A percentile compares a stretch with the other conserved stretches of the same genome.
Evolutionary conservation across 2,113 vertebrate species (phyloP).

Genomic region (Triplophysa siluroides): DNA sequence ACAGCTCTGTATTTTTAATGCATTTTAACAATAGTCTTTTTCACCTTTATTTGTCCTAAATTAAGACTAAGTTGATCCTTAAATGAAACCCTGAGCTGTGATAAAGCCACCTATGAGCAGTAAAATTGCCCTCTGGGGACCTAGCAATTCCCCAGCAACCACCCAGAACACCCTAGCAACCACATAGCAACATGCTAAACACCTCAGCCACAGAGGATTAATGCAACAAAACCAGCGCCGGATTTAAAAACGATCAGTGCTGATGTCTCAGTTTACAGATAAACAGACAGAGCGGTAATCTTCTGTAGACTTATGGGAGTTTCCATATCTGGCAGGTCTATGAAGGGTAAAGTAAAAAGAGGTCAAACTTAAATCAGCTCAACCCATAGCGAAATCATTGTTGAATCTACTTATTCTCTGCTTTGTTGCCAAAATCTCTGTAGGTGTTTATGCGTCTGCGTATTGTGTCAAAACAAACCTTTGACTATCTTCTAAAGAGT

Average conservation of each 20-base stretch:
- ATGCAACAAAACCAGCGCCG: background rate
- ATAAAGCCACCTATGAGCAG: no score
- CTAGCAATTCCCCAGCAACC: no score
- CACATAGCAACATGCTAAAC: background rate
- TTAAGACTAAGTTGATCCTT: no score
- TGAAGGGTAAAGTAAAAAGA: slow-evolving; percentile 53
- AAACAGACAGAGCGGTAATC: slow-evolving; percentile 31
- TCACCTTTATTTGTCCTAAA: no score
- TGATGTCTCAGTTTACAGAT: slow-evolving; percentile 45
- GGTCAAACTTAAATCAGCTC: slow-evolving; percentile 35
- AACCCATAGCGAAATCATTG: background rate
- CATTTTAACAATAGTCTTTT: no score
- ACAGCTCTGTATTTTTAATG: no score
- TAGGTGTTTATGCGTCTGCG: background rate
- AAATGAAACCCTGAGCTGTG: no score
- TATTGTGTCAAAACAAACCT: slow-evolving; percentile 31
- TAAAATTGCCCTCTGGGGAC: no score
- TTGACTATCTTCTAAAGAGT: slow-evolving; percentile 40
- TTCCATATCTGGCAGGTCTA: slow-evolving; percentile 39
- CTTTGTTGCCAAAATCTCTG: slow-evolving; percentile 16
- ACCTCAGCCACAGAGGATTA: background rate
- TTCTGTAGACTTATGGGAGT: slow-evolving; percentile 48
- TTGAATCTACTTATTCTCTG: background rate
- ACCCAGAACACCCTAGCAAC: no score
- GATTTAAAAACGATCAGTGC: background rate